Base-by-base conservation (phyloP, 2,888 invertebrate genomes). In the Tetragnatha montana region DNA sequence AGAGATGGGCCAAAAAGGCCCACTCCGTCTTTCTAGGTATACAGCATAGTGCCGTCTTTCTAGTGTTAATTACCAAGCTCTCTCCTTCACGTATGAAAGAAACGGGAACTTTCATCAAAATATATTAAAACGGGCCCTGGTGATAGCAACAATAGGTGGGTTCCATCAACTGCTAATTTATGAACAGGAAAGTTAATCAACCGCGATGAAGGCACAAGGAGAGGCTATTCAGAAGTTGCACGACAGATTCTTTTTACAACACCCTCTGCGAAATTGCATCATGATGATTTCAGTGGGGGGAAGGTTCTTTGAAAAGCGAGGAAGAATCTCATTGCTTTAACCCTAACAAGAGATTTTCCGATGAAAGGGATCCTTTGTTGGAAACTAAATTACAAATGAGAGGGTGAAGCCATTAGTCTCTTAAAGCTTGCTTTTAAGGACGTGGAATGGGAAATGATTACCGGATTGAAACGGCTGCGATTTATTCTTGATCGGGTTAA, bases 111-210 rank as follows among this genome's bases (percentile, higher is more conserved):
- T 78, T 60, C 14, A 6, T 2, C 50, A 12, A 78, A 68, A 68
- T 78, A 35, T 35, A 35, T 35, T 35, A 60, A 17, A 51, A 22
- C 21, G 10, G 0, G n/a, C n/a, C 22, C 60, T 78, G 19, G 21
- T 14, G 22, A 14, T 78, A 8, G 17, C 21, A 22, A 78, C 78
- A 78, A 78, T 78, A 17, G 21, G n/a, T n/a, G 17, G 60, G n/a
- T 22, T 6, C 22, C 60, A 22, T 78, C 78, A 78, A 78, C 22
- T 22, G 60, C 21, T 78, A 78, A 78, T 78, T 78, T 17, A 78
- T 78, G 21, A 78, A 60, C 68, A 21, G 14, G 78, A 35, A 60
- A 50, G 78, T 78, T 78, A 78, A 78, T 78, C 78, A 78, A 78
- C 22, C 17, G 21, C 60, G 60, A 78, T 78, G 51, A 78, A 78